phyloP scores from a whole-genome alignment of 2,888 invertebrate species.

The Noctua comes region DNA sequence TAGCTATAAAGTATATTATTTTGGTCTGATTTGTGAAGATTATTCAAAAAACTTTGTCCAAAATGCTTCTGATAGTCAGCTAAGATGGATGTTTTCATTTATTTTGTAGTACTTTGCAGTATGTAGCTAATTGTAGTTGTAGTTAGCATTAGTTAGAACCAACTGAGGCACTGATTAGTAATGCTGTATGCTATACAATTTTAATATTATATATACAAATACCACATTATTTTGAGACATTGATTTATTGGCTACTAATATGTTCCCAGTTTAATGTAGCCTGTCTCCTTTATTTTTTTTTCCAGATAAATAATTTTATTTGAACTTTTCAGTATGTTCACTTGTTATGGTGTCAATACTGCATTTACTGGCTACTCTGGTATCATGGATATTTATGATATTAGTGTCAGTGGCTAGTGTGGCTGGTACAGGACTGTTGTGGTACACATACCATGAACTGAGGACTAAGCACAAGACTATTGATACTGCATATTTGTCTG shows the following conservation, averaged over 20 bases:
- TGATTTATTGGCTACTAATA: background rate
- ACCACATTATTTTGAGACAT: background rate
- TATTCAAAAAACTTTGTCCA: background rate
- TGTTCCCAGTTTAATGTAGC: background rate
- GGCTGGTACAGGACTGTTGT: slow-evolving; percentile 94
- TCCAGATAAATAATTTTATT: background rate
- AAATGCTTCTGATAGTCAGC: slow-evolving; percentile 15
- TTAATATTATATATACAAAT: background rate
- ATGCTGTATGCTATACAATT: slow-evolving; percentile 8
- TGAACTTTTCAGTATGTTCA: slow-evolving; percentile 92
- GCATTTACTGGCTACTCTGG: slow-evolving; percentile 95
- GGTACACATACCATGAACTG: slow-evolving; percentile 97
- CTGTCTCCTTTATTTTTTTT: background rate
- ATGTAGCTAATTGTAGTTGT: slow-evolving; percentile 20
- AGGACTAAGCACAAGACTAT: slow-evolving; percentile 89
- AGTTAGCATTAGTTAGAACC: slow-evolving; percentile 29
- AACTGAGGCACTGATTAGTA: slow-evolving; percentile 10
- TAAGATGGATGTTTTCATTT: slow-evolving; percentile 33
- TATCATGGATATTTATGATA: slow-evolving; percentile 97
- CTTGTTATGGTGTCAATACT: slow-evolving; percentile 95
- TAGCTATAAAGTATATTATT: background rate
- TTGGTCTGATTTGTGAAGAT: slow-evolving; percentile 17
- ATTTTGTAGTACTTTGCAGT: slow-evolving; percentile 22
- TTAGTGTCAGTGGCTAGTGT: slow-evolving; percentile 94
- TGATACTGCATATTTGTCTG: slow-evolving; percentile 79